Base-by-base conservation (phyloP, 2,888 invertebrate species). In the Mesopsocus fuscifrons region DNA sequence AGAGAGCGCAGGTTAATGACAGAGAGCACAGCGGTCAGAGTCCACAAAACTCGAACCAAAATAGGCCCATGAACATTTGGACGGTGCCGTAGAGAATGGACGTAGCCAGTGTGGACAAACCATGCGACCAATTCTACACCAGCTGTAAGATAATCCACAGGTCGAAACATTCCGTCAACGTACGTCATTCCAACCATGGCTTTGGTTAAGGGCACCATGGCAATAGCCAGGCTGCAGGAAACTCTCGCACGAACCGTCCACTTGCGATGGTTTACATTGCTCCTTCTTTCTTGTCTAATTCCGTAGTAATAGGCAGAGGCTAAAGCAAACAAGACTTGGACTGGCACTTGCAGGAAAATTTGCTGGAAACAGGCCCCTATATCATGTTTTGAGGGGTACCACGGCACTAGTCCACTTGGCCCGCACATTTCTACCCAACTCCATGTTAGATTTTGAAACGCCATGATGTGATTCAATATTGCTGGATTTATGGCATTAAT, bases 351-450 rank as follows among this genome's bases (percentile, higher is more conserved):
- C n/a, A 92, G 66, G 54, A 74, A 77, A 41, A 88, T 61, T 60
- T 82, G 75, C 60, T 88, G 85, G 57, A 91, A 91, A 60, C 91
- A 92, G 45, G 76, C 65, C 44, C 83, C 76, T 52, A 91, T 69
- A 62, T 88, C 85, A 55, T 77, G 74, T 26, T 71, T 68, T 13
- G 67, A 60, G 8, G 69, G 65, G 53, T 78, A 70, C 71, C 84
- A 80, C 18, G 81, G 71, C 46, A 65, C 64, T 42, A 85, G 62
- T 21, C 79, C 79, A 20, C 68, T 69, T n/a, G 72, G 69, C 42
- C 80, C 79, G 57, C 85, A 85, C 54, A 84, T 68, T 47, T 75
- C 71, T 47, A 72, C 71, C 81, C 82, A 83, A 54, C 72, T 69
- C 79, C 80, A 81, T 41, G 44, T 34, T n/a, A 47, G 41, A 18